Evolutionary conservation across 2,113 vertebrate species (phyloP).

Genomic region (Ochotona curzoniae): DNA sequence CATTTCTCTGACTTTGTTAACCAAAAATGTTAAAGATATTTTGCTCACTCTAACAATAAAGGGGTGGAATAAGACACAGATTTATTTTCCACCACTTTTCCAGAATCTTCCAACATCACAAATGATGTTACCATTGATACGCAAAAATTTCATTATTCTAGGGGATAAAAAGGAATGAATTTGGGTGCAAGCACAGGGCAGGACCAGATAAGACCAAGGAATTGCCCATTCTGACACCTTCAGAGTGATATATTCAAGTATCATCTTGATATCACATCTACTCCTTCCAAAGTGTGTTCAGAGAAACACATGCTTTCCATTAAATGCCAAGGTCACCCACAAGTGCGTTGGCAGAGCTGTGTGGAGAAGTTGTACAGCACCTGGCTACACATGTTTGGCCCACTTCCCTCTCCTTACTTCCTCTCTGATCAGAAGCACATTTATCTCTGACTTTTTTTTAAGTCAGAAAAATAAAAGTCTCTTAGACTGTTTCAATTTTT

Average conservation of each 20-base stretch:
- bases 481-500: conserved; percentile 63
- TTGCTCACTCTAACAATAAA: conserved; percentile 10
- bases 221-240: conserved; percentile 51
- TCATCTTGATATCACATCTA: conserved; percentile 66
- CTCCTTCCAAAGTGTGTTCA: neutral
- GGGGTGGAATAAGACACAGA: conserved; percentile 39
- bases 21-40: conserved; percentile 51
- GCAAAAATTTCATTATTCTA: conserved; percentile 31
- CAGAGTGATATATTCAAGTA: conserved; percentile 52
- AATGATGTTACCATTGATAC: conserved; percentile 20
- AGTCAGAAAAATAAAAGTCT: conserved; percentile 63
- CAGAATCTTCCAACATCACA: conserved; percentile 52
- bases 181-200: neutral
- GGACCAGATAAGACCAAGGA: neutral
- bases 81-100: conserved; percentile 67
- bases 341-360: conserved; percentile 68
- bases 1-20: neutral
- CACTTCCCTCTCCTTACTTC: conserved; percentile 60
- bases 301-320: conserved; percentile 71
- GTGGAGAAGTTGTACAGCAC: conserved; percentile 75
- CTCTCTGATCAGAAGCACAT: conserved; percentile 80
- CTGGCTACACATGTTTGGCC: conserved; percentile 82
- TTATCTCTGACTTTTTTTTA: conserved; percentile 72
- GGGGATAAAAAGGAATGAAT: conserved; percentile 43
- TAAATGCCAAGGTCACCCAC: conserved; percentile 68